Percentiles rank a stretch among this genome's conserved stretches.
Evolutionary conservation across 2,888 invertebrate species (phyloP).

Genomic region (Drosophila emarginata): DNA sequence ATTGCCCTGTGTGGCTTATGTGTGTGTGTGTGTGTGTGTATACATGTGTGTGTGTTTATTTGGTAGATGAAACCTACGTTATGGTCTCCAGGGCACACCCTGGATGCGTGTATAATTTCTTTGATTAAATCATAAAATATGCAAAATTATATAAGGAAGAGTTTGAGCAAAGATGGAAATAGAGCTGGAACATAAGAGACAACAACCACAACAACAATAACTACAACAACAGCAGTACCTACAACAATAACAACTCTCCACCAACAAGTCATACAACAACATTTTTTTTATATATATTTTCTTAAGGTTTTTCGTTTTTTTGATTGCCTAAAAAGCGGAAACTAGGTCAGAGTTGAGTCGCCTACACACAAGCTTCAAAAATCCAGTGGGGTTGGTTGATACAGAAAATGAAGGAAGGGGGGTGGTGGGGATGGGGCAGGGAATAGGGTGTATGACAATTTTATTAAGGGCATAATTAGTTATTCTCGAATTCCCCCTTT

Average conservation of each 20-base stretch:
- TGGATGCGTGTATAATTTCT: slow-evolving; percentile 62
- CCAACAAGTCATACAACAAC: slow-evolving; percentile 37
- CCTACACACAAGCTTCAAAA: slow-evolving; percentile 37
- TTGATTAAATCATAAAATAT: slow-evolving; percentile 77
- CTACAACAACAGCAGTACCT: slow-evolving; percentile 34
- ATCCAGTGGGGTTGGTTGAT: not conserved
- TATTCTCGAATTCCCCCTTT: slow-evolving; percentile 1
- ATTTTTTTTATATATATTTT: slow-evolving; percentile 28
- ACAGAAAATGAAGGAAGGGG: not conserved
- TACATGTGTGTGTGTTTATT: slow-evolving; percentile 9
- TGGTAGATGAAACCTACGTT: slow-evolving; percentile 19
- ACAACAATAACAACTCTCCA: slow-evolving; percentile 34
- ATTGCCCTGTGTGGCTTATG: slow-evolving; percentile 44
- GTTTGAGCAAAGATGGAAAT: not conserved
- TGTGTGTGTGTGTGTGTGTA: slow-evolving; percentile 4
- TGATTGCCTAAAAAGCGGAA: slow-evolving; percentile 72
- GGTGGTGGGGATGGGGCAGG: not conserved
- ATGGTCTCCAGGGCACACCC: slow-evolving; percentile 49
- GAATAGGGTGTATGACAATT: not conserved
- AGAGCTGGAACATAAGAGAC: slow-evolving; percentile 16
- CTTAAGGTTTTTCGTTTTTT: slow-evolving; percentile 38
- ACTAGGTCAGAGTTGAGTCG: slow-evolving; percentile 66
- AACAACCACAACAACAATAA: slow-evolving; percentile 34
- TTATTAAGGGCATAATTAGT: not conserved
- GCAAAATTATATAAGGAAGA: slow-evolving; percentile 54